Base-by-base conservation (phyloP, 2,888 invertebrate genomes). In the Timandra comae region DNA sequence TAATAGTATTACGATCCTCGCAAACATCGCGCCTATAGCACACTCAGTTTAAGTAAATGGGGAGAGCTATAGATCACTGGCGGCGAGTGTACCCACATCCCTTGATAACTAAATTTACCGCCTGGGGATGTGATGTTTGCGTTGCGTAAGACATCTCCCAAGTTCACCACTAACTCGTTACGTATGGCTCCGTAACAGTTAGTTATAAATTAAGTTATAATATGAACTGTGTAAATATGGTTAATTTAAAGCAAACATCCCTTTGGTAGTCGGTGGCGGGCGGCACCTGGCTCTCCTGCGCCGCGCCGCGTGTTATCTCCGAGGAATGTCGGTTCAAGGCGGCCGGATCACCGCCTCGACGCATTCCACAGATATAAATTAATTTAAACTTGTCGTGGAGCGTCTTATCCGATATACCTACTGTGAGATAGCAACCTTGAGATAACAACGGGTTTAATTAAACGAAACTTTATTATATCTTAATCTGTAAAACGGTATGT, bases 311-410 rank as follows among this genome's bases (percentile, higher is more conserved):
- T 46, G 63, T 69, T 77, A 74, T 76, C 76, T 63, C 29, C 2
- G 6, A 19, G 73, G 68, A 69, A 76, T 72, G 71, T 53, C 43
- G 53, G 38, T 44, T 33, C 34, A 47, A 52, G 44, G 48, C 38
- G 45, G 41, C 38, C 52, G 52, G 61, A 60, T 63, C 59, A 58
- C 55, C 62, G 50, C 62, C 57, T 66, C 45, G 33, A 41, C 39
- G 50, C 68, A 71, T 75, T 71, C 69, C 63, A 47, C 46, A 62
- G 33, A 49, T 54, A 62, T 61, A 56, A 63, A 58, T 56, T 61
- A 38, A 56, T 56, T 57, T 50, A 38, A 56, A 35, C 35, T 34
- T 41, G 25, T 48, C 37, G 38, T 52, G 37, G 34, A 39, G 37
- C 26, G 30, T 31, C 41, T 56, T 52, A 54, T 55, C 49, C 48